These are phyloP conservation scores for Antheraea yamamai DNA, from an alignment of 2,888 invertebrate species.

Conservation along the genomic window DNA sequence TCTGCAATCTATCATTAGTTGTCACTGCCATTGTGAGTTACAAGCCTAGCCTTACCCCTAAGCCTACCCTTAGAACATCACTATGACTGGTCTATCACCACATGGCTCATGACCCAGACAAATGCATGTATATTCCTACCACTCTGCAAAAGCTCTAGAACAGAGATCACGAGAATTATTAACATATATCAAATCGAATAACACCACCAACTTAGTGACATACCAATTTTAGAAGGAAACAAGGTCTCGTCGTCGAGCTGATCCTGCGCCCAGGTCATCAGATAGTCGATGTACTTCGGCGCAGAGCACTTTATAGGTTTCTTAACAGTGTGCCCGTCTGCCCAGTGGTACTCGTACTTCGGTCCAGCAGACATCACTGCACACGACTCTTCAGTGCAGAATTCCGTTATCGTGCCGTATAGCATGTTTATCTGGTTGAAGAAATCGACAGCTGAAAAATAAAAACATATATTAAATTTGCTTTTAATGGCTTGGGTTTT, in stretches of 20 bases:
- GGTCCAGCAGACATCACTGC: constrained; percentile 99
- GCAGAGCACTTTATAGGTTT: constrained; percentile 99
- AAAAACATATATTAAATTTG: not conserved
- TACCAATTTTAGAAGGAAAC: constrained; percentile 97
- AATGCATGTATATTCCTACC: too few relatives aligned
- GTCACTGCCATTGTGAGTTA: too few relatives aligned
- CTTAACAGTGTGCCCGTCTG: constrained; percentile 98
- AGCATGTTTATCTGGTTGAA: constrained; percentile 99
- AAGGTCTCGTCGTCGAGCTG: constrained; percentile 98
- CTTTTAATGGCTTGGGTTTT: not conserved
- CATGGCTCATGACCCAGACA: too few relatives aligned
- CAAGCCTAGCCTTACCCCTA: too few relatives aligned
- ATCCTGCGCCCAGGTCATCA: constrained; percentile 99
- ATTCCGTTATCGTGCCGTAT: constrained; percentile 99
- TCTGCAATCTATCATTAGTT: too few relatives aligned
- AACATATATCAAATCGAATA: too few relatives aligned
- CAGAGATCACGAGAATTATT: too few relatives aligned
- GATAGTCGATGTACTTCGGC: constrained; percentile 99
- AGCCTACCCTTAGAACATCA: too few relatives aligned
- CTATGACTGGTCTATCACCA: too few relatives aligned
- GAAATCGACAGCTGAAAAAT: constrained; percentile 96
- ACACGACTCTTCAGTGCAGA: constrained; percentile 98
- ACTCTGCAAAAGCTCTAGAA: too few relatives aligned
- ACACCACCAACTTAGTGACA: not conserved
- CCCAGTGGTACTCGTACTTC: constrained; percentile 99